A percentile compares a stretch with the other conserved stretches of the same genome.
These are phyloP conservation scores for Varanus salvator DNA, from an alignment of 2,113 vertebrate genomes.

Conservation along the genomic window DNA sequence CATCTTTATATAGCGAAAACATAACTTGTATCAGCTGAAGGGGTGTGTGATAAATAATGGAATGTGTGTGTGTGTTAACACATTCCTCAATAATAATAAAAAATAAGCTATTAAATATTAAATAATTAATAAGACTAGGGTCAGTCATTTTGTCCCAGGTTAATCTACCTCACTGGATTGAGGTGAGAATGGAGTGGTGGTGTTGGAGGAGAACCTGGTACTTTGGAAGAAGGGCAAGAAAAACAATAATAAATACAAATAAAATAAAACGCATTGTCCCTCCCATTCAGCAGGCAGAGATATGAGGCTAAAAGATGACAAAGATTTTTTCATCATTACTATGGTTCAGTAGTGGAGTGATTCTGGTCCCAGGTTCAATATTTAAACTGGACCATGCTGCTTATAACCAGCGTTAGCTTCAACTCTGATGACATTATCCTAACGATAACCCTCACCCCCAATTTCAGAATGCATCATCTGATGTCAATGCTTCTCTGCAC, in stretches of 20 bases:
- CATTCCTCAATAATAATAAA: too few species aligned
- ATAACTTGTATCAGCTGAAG: background rate
- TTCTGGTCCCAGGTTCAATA: background rate
- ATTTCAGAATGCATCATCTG: background rate
- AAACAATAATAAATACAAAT: too few species aligned
- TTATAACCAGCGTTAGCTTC: background rate
- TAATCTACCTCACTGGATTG: too few species aligned
- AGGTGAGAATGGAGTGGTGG: too few species aligned
- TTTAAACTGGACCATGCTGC: background rate
- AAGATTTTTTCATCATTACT: background rate
- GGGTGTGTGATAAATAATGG: background rate
- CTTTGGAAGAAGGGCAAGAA: too few species aligned
- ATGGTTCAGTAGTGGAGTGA: background rate
- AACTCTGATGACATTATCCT: background rate
- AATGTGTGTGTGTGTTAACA: background rate
- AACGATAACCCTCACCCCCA: background rate
- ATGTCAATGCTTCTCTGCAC: background rate
- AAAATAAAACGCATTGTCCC: background rate
- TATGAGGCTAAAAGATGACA: background rate
- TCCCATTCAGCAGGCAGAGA: background rate
- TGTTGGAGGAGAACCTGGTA: too few species aligned
- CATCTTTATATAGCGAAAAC: background rate
- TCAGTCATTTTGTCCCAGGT: too few species aligned
- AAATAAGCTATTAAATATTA: too few species aligned
- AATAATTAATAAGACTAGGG: too few species aligned